Evolutionary conservation across 2,888 invertebrate genomes (phyloP), one percentile per base, ranked within the genome.

Genomic region (Atherix ibis): DNA sequence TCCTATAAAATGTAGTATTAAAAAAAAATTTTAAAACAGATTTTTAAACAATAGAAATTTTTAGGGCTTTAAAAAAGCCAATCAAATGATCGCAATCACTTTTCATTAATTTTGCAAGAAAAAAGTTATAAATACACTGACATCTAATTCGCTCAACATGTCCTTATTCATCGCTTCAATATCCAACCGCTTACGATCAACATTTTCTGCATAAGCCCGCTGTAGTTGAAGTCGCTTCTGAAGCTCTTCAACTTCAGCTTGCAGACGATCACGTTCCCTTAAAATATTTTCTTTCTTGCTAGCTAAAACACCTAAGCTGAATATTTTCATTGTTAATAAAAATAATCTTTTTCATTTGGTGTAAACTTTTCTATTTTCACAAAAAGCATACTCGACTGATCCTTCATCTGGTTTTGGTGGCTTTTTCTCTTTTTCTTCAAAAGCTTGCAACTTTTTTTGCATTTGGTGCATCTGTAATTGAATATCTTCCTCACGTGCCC

Each of bases 201-300:
- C 26, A 0, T 49, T 45, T 4, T 50, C 48, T 0, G 50, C 41
- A 36, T 58, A 58, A 19, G 41, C 39, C 2, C 58, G 49, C 40
- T 56, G 50, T 5, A 47, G 32, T 34, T 54, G 46, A 9, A 58
- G 40, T 3, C 58, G 54, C 24, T 49, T 52, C 34, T 50, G 48
- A 18, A 54, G 39, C 10, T 58, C 58, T 10, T 36, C 41, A 3
- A 58, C 41, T 19, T 58, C 58, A 1, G 40, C 47, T 38, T 51
- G 50, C 25, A 58, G 41, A 2, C 58, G 55, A 46, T 58, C 57
- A 2, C 57, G 50, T 39, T 58, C 58, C 3, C 51, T 48, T 25
- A 50, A 48, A 17, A 54, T 53, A 8, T 51, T 52, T 25, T 53
- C 52, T 35, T 52, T 54, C 34, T 53, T 53, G 32, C 51, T 53